Base-by-base conservation (phyloP, 2,113 vertebrate genomes). In the Phaethornis superciliosus region DNA sequence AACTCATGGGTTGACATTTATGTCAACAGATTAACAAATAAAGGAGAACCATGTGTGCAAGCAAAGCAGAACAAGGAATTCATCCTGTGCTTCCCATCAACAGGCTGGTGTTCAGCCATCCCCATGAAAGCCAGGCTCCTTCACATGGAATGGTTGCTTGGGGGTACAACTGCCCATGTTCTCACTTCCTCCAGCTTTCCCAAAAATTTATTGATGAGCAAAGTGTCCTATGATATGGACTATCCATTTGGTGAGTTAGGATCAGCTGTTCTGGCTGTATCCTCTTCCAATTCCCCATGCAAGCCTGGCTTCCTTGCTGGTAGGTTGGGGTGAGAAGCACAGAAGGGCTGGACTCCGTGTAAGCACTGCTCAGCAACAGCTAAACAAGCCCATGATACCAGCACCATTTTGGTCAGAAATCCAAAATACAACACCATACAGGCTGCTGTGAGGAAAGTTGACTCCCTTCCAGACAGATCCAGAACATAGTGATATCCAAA, bases 1-100 rank as follows among this genome's bases (percentile, higher is more conserved):
- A 63, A 40, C 5, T 28, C 2, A 0, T 5, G 10, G 3, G 5
- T 6, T 63, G 55, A 68, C 9, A 40, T 22, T 35, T 72, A 51
- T 11, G 40, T 40, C 40, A 20, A 27, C 12, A 52, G 28, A 9
- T 82, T 74, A 58, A 63, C 11, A 32, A 15, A 10, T 15, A 72
- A 46, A 67, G 10, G 5, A 68, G 69, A 62, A 63, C 19, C 2
- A 0, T 0, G 0, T 5, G 5, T 1, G 0, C 19, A 56, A 67
- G 35, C 6, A 71, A 71, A 81, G 23, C 13, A 63, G 51, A 58
- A 10, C 0, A 67, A n/a, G 9, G 22, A 49, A 49, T 60, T 33
- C 0, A 51, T 46, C 55, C 28, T 12, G 13, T 21, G 6, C 9
- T 85, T 76, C 18, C 12, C 13, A 10, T 19, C 0, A 0, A 3